These are phyloP conservation scores for Perizoma flavofasciatum DNA, from an alignment of 2,888 invertebrate species.

Conservation along the genomic window DNA sequence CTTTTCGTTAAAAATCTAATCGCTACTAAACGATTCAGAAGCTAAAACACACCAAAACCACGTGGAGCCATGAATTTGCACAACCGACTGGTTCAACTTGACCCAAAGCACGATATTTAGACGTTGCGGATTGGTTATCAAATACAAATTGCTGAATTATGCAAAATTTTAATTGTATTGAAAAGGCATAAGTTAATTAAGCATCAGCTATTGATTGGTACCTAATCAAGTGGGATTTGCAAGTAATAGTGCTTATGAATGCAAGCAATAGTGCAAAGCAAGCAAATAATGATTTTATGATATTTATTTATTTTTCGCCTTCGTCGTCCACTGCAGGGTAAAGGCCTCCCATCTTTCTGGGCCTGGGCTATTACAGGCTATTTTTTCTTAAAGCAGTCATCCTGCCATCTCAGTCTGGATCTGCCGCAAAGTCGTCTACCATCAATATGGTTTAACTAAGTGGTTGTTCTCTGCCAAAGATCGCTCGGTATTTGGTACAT, in stretches of 20 bases:
- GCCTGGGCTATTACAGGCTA: too few species aligned
- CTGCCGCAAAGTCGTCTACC: too few species aligned
- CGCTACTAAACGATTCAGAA: background rate
- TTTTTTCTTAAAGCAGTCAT: too few species aligned
- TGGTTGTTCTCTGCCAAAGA: too few species aligned
- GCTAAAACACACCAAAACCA: slow-evolving; percentile 17
- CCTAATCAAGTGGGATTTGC: background rate
- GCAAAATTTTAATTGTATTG: slow-evolving; percentile 37
- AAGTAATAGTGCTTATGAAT: background rate
- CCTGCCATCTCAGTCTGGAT: too few species aligned
- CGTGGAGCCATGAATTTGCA: slow-evolving; percentile 37
- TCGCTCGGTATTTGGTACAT: too few species aligned
- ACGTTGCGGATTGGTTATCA: slow-evolving; percentile 34
- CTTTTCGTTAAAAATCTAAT: too few species aligned
- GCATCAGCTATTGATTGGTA: background rate
- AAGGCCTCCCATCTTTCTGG: too few species aligned
- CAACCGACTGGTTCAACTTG: slow-evolving; percentile 49
- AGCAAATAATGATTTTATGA: too few species aligned
- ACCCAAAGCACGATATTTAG: slow-evolving; percentile 43
- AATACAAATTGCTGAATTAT: slow-evolving; percentile 38
- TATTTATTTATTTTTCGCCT: too few species aligned
- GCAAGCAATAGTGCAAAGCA: background rate
- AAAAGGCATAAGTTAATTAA: background rate
- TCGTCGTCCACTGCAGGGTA: too few species aligned
- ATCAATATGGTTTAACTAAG: too few species aligned